A percentile compares a stretch with the other conserved stretches of the same genome.
phyloP scores from a whole-genome alignment of 2,888 invertebrate genomes.

The Lasioglossum pauxillum region DNA sequence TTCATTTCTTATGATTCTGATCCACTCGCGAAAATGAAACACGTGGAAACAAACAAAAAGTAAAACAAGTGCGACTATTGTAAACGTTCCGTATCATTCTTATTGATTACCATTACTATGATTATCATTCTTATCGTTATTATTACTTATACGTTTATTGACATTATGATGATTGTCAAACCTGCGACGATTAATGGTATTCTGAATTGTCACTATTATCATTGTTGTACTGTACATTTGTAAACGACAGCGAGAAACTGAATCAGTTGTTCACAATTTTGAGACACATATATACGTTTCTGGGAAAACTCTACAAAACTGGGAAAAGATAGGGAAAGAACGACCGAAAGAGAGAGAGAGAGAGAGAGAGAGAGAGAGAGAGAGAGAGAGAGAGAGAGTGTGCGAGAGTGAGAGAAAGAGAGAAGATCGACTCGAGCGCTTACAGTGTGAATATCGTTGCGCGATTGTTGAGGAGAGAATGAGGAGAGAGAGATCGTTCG shows the following conservation, averaged over 20 bases:
- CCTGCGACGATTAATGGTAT: constrained; percentile 75
- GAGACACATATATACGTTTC: constrained; percentile 81
- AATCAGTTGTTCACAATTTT: constrained; percentile 84
- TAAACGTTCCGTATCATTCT: constrained; percentile 45
- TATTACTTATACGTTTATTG: constrained; percentile 6
- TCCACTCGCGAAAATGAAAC: constrained; percentile 7
- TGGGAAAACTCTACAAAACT: constrained; percentile 73
- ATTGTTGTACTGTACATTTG: constrained; percentile 78
- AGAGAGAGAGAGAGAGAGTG: not conserved
- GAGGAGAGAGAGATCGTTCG: not conserved
- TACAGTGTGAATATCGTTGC: constrained; percentile 44
- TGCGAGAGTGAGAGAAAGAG: constrained; percentile 47
- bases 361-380: not conserved
- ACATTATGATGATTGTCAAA: constrained; percentile 75
- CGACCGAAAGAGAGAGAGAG: not conserved
- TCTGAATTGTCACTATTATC: constrained; percentile 77
- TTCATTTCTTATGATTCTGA: constrained; percentile 48
- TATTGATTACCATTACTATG: constrained; percentile 26
- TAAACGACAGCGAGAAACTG: constrained; percentile 81
- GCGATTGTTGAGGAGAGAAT: not conserved
- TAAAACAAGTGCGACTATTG: constrained; percentile 47
- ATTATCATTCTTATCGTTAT: constrained; percentile 35
- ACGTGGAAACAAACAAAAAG: constrained; percentile 12
- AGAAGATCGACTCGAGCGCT: constrained; percentile 68
- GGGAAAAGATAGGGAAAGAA: constrained; percentile 27